Conservation (phyloP, 2,113 vertebrate species). For the Sinocyclocheilus rhinocerous region DNA sequence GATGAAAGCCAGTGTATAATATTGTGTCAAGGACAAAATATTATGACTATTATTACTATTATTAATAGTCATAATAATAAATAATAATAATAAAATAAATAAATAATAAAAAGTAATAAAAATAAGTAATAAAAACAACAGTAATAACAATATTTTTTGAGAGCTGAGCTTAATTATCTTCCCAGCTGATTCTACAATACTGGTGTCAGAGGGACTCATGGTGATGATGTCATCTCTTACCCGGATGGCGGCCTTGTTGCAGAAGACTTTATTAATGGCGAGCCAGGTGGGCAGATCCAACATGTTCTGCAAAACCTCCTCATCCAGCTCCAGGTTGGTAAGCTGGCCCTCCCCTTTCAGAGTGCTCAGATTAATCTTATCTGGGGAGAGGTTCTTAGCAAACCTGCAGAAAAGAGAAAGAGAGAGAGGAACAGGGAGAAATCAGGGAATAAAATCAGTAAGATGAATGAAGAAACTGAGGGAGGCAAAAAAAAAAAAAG, state of each 20-base stretch:
- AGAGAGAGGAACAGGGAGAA: slow-evolving; percentile 38
- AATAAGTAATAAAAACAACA: too few species aligned
- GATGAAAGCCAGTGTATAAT: neutral
- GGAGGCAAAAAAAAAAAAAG: neutral
- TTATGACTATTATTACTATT: neutral
- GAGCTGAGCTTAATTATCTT: neutral
- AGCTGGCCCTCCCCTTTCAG: slow-evolving; percentile 97
- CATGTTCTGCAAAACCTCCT: slow-evolving; percentile 98
- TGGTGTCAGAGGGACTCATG: neutral
- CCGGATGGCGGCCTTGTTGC: slow-evolving; percentile 97
- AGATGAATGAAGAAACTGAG: neutral
- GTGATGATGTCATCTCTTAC: slow-evolving; percentile 72
- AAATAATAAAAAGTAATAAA: too few species aligned
- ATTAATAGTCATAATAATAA: neutral
- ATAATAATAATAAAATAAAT: too few species aligned
- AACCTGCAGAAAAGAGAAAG: slow-evolving; percentile 80
- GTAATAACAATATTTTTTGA: neutral
- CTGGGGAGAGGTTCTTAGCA: slow-evolving; percentile 98
- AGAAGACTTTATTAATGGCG: slow-evolving; percentile 94
- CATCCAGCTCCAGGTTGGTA: slow-evolving; percentile 96
- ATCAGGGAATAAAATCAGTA: slow-evolving; percentile 1
- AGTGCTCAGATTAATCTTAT: slow-evolving; percentile 98
- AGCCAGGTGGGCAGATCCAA: slow-evolving; percentile 98
- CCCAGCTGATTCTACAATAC: neutral
- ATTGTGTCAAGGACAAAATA: neutral